Conservation (phyloP, 2,113 vertebrate genomes). For the Lepisosteus oculatus region DNA sequence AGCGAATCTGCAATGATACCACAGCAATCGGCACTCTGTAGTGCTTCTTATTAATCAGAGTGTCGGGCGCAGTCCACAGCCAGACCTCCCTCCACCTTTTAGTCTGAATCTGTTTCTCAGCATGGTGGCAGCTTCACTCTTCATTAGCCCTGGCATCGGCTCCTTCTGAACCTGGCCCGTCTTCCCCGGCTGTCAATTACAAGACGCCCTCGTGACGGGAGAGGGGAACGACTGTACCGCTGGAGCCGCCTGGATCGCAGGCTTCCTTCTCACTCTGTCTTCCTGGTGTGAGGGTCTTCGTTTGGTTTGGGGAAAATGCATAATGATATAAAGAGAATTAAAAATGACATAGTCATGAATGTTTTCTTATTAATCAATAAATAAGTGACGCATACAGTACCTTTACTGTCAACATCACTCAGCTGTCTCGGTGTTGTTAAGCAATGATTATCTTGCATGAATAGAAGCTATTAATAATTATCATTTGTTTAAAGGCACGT, state of each 20-base stretch:
- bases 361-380: no score
- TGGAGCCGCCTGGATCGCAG: neutral
- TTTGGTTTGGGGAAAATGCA: no score
- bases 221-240: neutral
- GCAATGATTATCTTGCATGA: no score
- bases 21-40: constrained; percentile 29
- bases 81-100: constrained; percentile 36
- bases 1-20: neutral
- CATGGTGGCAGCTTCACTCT: constrained; percentile 33
- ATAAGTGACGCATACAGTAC: no score
- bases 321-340: no score
- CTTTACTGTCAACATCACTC: no score
- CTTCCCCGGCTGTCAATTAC: constrained; percentile 36
- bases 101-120: constrained; percentile 42
- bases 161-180: constrained; percentile 44
- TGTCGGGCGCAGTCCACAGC: constrained; percentile 37
- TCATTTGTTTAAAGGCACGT: no score
- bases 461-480: no score
- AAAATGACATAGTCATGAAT: no score
- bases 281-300: no score
- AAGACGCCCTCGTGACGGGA: neutral
- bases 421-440: no score
- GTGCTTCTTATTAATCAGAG: constrained; percentile 31
- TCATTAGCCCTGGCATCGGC: constrained; percentile 40
- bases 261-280: no score